A percentile compares a stretch with the other conserved stretches of the same genome.
phyloP scores from a whole-genome alignment of 2,888 invertebrate genomes.

The Petrophora chlorosata region DNA sequence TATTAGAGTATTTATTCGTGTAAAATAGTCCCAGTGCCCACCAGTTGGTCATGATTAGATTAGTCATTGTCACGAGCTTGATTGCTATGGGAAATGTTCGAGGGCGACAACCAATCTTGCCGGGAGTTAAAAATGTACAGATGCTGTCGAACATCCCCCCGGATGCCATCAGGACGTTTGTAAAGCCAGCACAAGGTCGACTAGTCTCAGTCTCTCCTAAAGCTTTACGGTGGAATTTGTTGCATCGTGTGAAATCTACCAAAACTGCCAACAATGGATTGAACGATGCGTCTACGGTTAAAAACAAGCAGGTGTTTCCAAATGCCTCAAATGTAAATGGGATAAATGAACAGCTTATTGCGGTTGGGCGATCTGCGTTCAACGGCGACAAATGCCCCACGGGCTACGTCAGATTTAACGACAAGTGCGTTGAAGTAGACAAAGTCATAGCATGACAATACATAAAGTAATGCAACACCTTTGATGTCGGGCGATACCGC shows the following conservation, averaged over 20 bases:
- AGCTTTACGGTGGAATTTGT: slow-evolving; percentile 9
- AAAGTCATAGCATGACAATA: no score
- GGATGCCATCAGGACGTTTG: slow-evolving; percentile 31
- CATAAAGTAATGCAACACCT: no score
- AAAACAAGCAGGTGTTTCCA: not conserved
- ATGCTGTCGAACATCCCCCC: slow-evolving; percentile 24
- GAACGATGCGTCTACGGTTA: not conserved
- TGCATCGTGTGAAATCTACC: slow-evolving; percentile 32
- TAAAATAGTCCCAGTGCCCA: slow-evolving; percentile 29
- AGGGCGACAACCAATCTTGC: slow-evolving; percentile 44
- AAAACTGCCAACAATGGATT: no score
- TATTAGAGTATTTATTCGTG: slow-evolving; percentile 22
- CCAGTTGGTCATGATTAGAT: slow-evolving; percentile 48
- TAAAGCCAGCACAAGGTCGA: slow-evolving; percentile 24
- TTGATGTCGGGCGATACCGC: no score
- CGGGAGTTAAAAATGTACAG: slow-evolving; percentile 36
- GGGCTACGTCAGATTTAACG: slow-evolving; percentile 55
- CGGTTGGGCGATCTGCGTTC: slow-evolving; percentile 57
- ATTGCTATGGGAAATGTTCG: slow-evolving; percentile 49
- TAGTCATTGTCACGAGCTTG: slow-evolving; percentile 49
- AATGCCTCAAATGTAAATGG: slow-evolving; percentile 5
- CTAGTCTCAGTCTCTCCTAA: slow-evolving; percentile 10
- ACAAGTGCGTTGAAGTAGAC: slow-evolving; percentile 52
- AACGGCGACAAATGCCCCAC: slow-evolving; percentile 58
- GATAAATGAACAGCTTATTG: slow-evolving; percentile 31